Evolutionary conservation across 2,888 invertebrate species (phyloP), one percentile per base, ranked within the genome.

Genomic region (Allophyes oxyacanthae): DNA sequence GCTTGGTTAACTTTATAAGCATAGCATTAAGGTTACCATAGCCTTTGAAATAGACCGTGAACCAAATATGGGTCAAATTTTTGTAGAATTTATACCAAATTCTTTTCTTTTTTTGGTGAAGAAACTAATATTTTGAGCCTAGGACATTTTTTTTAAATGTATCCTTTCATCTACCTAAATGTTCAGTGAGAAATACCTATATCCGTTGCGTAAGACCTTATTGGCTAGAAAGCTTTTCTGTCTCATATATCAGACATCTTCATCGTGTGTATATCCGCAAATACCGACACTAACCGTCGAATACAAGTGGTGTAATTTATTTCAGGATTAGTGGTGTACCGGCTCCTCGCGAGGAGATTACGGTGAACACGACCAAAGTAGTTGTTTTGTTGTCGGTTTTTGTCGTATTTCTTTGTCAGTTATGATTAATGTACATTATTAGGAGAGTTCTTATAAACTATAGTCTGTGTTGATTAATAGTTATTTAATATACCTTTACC

Each of bases 241-340:
- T 49, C n/a, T 52, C 43, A 53, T 54, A 68, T 49, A 64, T 62
- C 28, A 58, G 26, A 30, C 9, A 20, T 41, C 33, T 60, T 59
- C 40, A 60, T 61, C 30, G 50, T 36, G 43, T 50, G 44, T 50
- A 64, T 63, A 68, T 59, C 62, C 64, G 53, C 56, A 48, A 68
- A 68, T 50, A 71, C 51, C 62, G 57, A 67, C 44, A 66, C 57
- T 59, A 56, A 70, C 53, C 40, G 58, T 34, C 62, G 30, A 56
- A 53, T 59, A 58, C 48, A 37, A 42, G 44, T 38, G 20, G 14
- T 43, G 65, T 64, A 71, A 75, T 78, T 72, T 74, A 64, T 71
- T 61, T 64, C 33, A 62, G 56, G 63, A 68, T 72, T 68, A 69
- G 65, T 36, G 52, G 53, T 53, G 42, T 57, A 58, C 52, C 54